Conservation (phyloP, 2,797 vertebrate genomes). For the Bradypus variegatus region DNA sequence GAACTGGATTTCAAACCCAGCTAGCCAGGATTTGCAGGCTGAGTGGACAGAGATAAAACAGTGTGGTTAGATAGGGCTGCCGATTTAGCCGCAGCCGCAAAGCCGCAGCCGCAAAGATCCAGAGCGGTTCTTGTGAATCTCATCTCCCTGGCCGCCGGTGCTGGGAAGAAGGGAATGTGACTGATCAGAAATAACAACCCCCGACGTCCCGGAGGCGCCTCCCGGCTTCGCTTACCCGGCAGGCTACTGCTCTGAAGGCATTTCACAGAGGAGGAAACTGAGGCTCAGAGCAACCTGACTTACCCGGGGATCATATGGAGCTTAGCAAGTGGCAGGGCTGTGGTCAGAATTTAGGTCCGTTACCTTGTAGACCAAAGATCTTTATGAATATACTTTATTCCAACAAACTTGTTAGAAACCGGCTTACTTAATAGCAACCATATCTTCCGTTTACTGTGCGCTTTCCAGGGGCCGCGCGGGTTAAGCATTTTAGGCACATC, state of each 20-base stretch:
- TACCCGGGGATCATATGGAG: neutral
- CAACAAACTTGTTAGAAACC: neutral
- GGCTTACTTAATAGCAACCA: neutral
- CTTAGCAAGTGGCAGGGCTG: neutral
- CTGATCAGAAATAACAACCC: neutral
- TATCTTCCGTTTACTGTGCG: neutral
- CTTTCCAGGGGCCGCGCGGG: neutral
- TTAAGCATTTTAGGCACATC: neutral
- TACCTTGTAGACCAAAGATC: neutral
- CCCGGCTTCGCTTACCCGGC: neutral
- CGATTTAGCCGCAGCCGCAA: neutral
- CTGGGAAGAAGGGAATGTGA: neutral
- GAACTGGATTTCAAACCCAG: neutral
- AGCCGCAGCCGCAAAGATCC: neutral
- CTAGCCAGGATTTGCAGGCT: neutral
- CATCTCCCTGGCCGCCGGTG: neutral
- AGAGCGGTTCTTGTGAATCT: neutral
- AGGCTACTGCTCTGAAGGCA: neutral
- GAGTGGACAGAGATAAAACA: neutral
- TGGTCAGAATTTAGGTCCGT: neutral
- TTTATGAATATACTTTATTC: neutral
- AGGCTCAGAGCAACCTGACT: neutral
- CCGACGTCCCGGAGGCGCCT: accelerated
- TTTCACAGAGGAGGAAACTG: neutral
- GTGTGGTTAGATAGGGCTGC: neutral